These are phyloP conservation scores for Cabera pusaria DNA, from an alignment of 2,888 invertebrate genomes.

Conservation along the genomic window DNA sequence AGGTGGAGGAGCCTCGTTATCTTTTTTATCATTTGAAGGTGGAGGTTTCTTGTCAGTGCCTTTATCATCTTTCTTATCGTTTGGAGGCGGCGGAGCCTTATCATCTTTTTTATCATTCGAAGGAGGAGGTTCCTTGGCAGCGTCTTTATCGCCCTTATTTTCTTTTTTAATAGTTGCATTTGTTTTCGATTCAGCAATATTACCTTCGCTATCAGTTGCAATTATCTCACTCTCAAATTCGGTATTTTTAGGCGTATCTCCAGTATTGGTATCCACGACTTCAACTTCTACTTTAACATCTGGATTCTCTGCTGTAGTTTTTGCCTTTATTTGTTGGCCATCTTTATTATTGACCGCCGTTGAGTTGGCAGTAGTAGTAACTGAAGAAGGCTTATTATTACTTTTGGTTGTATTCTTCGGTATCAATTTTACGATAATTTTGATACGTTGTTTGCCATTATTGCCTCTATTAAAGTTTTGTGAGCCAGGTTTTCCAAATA, in stretches of 20 bases:
- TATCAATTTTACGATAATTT: slow-evolving; percentile 13
- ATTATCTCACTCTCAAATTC: slow-evolving; percentile 17
- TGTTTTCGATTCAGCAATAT: slow-evolving; percentile 13
- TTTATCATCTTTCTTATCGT: too few species aligned
- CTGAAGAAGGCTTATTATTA: not conserved
- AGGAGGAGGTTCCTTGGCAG: too few species aligned
- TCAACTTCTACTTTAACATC: slow-evolving; percentile 9
- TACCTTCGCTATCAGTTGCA: slow-evolving; percentile 8
- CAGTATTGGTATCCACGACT: slow-evolving; percentile 9
- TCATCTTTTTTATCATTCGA: not conserved
- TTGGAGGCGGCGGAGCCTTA: not conserved
- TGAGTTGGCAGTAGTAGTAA: slow-evolving; percentile 11
- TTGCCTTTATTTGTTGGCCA: slow-evolving; percentile 1
- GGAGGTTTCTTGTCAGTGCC: not conserved
- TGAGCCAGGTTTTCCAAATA: too few species aligned
- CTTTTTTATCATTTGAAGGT: not conserved
- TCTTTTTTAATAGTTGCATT: slow-evolving; percentile 2
- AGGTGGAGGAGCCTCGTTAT: too few species aligned
- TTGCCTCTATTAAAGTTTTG: too few species aligned
- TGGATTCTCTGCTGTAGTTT: too few species aligned
- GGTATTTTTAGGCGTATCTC: not conserved
- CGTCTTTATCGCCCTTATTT: not conserved
- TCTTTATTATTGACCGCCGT: slow-evolving; percentile 5
- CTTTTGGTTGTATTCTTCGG: slow-evolving; percentile 4
- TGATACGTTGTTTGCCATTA: slow-evolving; percentile 12